Evolutionary conservation across 2,113 vertebrate species (phyloP), one percentile per base, ranked within the genome.

Genomic region (Vidua macroura): DNA sequence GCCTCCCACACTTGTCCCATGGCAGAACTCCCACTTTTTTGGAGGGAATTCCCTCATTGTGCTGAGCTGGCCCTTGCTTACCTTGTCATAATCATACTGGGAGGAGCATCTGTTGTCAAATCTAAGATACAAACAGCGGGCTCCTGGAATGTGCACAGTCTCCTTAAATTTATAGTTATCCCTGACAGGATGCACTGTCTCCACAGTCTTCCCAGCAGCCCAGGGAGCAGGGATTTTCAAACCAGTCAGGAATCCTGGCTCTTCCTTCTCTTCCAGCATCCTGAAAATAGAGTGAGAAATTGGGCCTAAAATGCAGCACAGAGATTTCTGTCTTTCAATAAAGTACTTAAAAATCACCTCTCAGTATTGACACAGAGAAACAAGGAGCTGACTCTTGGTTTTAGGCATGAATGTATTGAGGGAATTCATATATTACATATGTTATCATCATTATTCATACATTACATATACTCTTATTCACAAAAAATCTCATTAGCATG

Each of bases 131-230:
- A 99, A 97, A 93, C 99, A 99, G 77, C 99, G 99, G 24, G 99
- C 99, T 94, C 99, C 99, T 27, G 99, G 99, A 85, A 99, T 99
- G 88, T 99, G 99, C 15, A 99, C 99, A 2, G 99, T 99, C 94
- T 99, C 99, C 94, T 99, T 99, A 97, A 99, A 99, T 72, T 99
- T 99, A 91, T 99, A 99, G 94, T 99, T 99, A 97, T 99, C 99
- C 96, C 99, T 98, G 86, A 99, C 99, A 0, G 99, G 99, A 84
- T 99, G 99, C 31, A 99, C 98, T 5, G 99, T 99, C 97, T 99
- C 99, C 74, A 99, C 99, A 2, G 99, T 99, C 96, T 99, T 99
- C 79, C 99, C 99, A 69, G 99, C 99, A 92, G 99, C 99, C 99
- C 99, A 99, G 1, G 99, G 99, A 95, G 99, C 99, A 75, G 99